Evolutionary conservation across 1,140 invertebrate genomes (phyloP).

Genomic region (Cydia pomonella): DNA sequence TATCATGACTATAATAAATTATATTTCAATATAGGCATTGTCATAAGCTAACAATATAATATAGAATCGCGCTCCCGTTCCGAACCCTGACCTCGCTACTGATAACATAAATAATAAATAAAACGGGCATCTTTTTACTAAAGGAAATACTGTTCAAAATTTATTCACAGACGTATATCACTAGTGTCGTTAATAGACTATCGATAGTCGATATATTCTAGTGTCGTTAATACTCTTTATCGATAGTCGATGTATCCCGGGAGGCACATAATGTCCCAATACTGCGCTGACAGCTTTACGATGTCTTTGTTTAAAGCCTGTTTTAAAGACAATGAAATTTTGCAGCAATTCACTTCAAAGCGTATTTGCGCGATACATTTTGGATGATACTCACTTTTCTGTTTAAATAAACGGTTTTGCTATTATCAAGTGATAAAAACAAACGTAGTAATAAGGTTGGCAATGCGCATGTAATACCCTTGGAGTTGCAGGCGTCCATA

Average conservation of each 20-base stretch:
- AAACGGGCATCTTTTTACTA: neutral
- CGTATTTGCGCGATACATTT: neutral
- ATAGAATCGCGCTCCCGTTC: neutral
- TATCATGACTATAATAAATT: too few species aligned
- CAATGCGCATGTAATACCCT: too few species aligned
- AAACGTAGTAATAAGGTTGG: too few species aligned
- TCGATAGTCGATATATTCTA: neutral
- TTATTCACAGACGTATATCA: slow-evolving; percentile 10
- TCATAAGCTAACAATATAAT: neutral
- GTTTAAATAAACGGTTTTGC: too few species aligned
- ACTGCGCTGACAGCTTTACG: slow-evolving; percentile 8
- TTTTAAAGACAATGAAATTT: slow-evolving; percentile 16
- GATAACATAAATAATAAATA: slow-evolving; percentile 15
- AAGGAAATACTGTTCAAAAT: slow-evolving; percentile 11
- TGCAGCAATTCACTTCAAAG: neutral
- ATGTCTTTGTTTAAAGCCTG: slow-evolving; percentile 8
- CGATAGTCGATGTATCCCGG: slow-evolving; percentile 12
- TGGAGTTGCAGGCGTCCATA: too few species aligned
- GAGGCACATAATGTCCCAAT: slow-evolving; percentile 17
- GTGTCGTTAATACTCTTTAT: slow-evolving; percentile 7
- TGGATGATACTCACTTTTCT: too few species aligned
- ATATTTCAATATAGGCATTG: neutral
- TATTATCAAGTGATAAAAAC: too few species aligned
- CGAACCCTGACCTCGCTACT: neutral
- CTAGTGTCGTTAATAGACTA: slow-evolving; percentile 10